Evolutionary conservation across 2,888 invertebrate genomes (phyloP).

Genomic region (Galerucella nymphaeae): DNA sequence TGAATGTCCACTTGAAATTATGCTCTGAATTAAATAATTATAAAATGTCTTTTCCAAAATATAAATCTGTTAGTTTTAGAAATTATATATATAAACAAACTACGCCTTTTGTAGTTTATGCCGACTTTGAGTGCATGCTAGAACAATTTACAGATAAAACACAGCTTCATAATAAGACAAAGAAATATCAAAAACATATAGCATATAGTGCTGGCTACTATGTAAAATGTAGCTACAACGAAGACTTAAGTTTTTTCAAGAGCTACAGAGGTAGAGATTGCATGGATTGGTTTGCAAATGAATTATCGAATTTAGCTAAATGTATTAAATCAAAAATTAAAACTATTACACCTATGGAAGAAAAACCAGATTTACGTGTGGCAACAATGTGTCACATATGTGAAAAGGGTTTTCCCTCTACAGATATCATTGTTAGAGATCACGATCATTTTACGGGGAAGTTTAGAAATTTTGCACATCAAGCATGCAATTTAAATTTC

Average conservation of each 20-base stretch:
- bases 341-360: background rate
- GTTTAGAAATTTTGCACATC: constrained; percentile 7
- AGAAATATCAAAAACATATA: no score
- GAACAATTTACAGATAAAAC: background rate
- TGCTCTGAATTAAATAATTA: constrained; percentile 32
- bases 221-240: no score
- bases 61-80: constrained; percentile 16
- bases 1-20: background rate
- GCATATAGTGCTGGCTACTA: no score
- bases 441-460: constrained; percentile 30
- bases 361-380: background rate
- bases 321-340: background rate
- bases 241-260: no score
- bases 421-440: constrained; percentile 15
- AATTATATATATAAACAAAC: no score
- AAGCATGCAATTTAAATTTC: constrained; percentile 35
- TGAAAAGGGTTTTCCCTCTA: background rate
- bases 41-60: constrained; percentile 28
- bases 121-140: background rate
- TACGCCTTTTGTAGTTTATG: no score
- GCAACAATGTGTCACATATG: background rate
- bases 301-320: background rate
- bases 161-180: no score
- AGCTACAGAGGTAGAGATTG: no score
- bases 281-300: background rate